Conservation (phyloP, 2,797 vertebrate species). For the Alectoris magna region DNA sequence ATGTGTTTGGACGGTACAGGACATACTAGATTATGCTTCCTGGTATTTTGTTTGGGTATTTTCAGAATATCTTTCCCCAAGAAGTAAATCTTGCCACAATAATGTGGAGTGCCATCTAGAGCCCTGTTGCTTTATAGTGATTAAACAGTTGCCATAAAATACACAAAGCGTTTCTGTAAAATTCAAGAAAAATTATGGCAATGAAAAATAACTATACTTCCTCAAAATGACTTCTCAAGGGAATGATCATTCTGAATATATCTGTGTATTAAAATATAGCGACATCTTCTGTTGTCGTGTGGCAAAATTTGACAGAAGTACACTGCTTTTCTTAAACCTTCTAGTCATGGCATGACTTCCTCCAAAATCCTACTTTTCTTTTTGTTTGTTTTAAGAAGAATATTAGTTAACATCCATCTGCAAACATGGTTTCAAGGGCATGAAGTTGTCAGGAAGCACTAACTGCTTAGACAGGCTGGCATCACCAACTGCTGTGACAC, state of each 20-base stretch:
- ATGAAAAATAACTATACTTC: neutral
- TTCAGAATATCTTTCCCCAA: neutral
- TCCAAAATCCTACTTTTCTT: neutral
- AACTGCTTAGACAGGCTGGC: neutral
- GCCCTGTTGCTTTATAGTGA: neutral
- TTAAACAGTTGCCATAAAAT: slow-evolving; percentile 9
- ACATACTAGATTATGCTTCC: neutral
- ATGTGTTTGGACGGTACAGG: neutral
- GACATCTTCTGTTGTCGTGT: neutral
- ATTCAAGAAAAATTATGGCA: neutral
- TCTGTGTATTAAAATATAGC: neutral
- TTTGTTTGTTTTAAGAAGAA: neutral
- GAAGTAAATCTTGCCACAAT: neutral
- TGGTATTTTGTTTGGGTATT: neutral
- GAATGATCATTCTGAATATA: neutral
- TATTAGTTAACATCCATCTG: neutral
- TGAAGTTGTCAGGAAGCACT: neutral
- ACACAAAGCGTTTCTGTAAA: slow-evolving; percentile 24
- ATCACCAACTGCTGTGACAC: neutral
- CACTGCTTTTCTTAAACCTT: neutral
- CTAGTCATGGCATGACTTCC: neutral
- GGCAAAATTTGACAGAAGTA: neutral
- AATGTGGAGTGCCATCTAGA: neutral
- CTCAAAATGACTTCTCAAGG: neutral
- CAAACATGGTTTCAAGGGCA: neutral